Percentiles rank a stretch among this genome's conserved stretches.
Conservation (phyloP, 2,888 invertebrate species). For the Helicoverpa assulta region DNA sequence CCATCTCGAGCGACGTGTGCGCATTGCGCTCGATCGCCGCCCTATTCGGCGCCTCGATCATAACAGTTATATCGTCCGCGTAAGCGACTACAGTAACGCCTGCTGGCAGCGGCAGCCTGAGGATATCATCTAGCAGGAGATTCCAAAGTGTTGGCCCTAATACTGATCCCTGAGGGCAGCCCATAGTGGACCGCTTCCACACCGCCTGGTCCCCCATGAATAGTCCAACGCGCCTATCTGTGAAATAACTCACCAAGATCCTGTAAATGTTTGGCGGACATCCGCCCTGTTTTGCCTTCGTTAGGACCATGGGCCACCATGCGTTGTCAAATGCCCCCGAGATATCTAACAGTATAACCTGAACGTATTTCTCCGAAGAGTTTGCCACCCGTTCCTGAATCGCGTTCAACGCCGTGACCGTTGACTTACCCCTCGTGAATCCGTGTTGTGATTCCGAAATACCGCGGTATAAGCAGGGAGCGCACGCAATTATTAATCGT, state of each 20-base stretch:
- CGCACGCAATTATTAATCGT: no score
- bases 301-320: slow-evolving; percentile 69
- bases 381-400: no score
- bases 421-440: no score
- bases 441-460: no score
- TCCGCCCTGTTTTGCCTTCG: slow-evolving; percentile 37
- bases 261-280: slow-evolving; percentile 55
- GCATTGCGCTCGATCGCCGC: slow-evolving; percentile 40
- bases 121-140: slow-evolving; percentile 53
- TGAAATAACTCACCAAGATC: slow-evolving; percentile 58
- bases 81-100: slow-evolving; percentile 45
- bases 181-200: slow-evolving; percentile 54
- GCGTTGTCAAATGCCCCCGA: no score
- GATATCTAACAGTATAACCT: no score
- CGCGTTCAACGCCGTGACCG: no score
- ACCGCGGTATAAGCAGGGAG: no score
- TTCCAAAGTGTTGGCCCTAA: slow-evolving; percentile 54
- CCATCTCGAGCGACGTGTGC: neutral
- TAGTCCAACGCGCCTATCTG: slow-evolving; percentile 30
- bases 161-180: slow-evolving; percentile 59
- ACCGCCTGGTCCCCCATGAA: slow-evolving; percentile 30
- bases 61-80: slow-evolving; percentile 62
- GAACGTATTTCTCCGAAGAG: no score
- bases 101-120: slow-evolving; percentile 43
- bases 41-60: slow-evolving; percentile 47